Evolutionary conservation across 64 coral and sea anemone genomes (phyloP).

Genomic region (Stylophora pistillata): DNA sequence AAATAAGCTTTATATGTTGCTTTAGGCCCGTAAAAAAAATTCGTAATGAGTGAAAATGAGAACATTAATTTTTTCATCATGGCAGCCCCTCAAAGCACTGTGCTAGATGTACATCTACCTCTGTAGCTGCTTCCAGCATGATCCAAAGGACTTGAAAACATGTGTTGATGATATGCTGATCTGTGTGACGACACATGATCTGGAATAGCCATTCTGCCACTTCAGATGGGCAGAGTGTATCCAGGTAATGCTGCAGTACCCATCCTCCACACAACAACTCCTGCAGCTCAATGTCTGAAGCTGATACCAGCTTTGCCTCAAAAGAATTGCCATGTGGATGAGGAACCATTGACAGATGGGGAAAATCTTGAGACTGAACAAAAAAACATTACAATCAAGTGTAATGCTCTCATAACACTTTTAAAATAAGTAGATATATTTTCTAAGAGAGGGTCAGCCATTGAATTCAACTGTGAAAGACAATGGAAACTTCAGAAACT

Average conservation of each 20-base stretch:
- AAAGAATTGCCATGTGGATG: slow-evolving; percentile 25
- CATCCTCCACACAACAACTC: slow-evolving; percentile 84
- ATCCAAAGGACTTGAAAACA: slow-evolving; percentile 77
- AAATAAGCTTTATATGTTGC: too few species aligned
- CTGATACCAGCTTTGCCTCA: slow-evolving; percentile 40
- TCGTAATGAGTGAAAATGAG: neutral
- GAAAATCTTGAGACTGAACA: slow-evolving; percentile 42
- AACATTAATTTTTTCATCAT: neutral
- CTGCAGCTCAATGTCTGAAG: slow-evolving; percentile 34
- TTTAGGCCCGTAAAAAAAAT: too few species aligned
- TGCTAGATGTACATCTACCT: slow-evolving; percentile 40
- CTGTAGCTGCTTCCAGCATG: slow-evolving; percentile 59
- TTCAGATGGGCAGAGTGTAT: slow-evolving; percentile 65
- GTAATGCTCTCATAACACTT: neutral
- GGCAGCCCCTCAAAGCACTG: neutral
- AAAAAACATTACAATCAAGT: neutral
- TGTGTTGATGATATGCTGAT: slow-evolving; percentile 56
- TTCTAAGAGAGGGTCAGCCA: neutral
- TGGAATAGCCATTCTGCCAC: slow-evolving; percentile 85
- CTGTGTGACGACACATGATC: slow-evolving; percentile 75
- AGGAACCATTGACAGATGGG: slow-evolving; percentile 12
- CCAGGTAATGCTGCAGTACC: slow-evolving; percentile 78
- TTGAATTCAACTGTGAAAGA: too few species aligned
- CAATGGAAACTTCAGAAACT: neutral
- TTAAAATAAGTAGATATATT: neutral